Percentiles rank a stretch among this genome's conserved stretches.
Evolutionary conservation across 2,888 invertebrate genomes (phyloP).

Genomic region (Pachymerium ferrugineum): DNA sequence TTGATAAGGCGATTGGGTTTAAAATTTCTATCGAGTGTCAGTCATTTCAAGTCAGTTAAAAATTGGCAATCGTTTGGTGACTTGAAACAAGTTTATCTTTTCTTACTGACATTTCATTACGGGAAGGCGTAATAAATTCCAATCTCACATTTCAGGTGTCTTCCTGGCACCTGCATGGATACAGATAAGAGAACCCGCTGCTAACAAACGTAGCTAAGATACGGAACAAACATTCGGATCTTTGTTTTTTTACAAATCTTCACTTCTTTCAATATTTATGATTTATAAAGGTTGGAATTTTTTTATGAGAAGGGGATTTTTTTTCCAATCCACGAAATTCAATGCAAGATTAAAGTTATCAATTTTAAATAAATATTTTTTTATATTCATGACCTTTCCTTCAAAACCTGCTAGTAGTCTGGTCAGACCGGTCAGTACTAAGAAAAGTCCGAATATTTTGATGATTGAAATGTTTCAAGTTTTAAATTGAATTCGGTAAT

Average conservation of each 20-base stretch:
- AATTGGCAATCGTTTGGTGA: neutral
- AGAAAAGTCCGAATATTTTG: neutral
- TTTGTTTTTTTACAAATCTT: too few relatives aligned
- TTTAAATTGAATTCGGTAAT: neutral
- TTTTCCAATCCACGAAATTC: neutral
- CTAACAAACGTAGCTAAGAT: neutral
- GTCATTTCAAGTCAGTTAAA: too few relatives aligned
- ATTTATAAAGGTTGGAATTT: too few relatives aligned
- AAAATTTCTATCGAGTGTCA: too few relatives aligned
- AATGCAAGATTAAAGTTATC: neutral
- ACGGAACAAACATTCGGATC: neutral
- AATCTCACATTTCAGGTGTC: neutral
- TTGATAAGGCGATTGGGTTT: neutral
- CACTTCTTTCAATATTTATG: too few relatives aligned
- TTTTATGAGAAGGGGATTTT: too few relatives aligned
- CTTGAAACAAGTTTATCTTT: neutral
- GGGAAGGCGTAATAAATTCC: neutral
- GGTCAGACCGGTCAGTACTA: neutral
- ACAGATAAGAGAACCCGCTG: neutral
- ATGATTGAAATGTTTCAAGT: neutral
- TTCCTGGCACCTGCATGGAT: neutral
- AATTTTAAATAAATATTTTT: neutral
- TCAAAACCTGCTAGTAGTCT: neutral
- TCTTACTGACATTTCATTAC: neutral
- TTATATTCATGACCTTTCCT: neutral